Evolutionary conservation across 2,888 invertebrate species (phyloP), one percentile per base, ranked within the genome.

Genomic region (Uropetala carovei): DNA sequence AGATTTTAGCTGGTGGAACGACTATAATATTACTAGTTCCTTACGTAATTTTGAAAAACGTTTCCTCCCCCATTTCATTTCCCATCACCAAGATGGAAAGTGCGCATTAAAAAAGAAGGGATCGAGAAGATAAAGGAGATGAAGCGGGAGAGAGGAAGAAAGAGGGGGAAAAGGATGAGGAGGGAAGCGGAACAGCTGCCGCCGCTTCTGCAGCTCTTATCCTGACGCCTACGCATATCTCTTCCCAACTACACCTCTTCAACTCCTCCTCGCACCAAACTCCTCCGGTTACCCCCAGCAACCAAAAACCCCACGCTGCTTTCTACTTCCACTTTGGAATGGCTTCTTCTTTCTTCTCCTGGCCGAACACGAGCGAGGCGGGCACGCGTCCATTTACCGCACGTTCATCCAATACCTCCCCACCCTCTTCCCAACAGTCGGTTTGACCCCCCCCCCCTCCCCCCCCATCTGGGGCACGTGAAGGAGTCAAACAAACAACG

Each of bases 221-320:
- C 22, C 85, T 58, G 85, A 58, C 58, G 85, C 56, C 58, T 85
- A 22, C n/a, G 10, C 57, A 22, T 85, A 85, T 58, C 85, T 85
- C 11, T 57, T 18, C 57, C n/a, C 57, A 56, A 56, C 83, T 84
- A 13, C 18, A 18, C 84, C 84, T n/a, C 16, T 84, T 18, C 84
- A 18, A 75, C 7, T 27, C 75, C 75, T 75, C 75, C 60, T n/a
- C 64, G n/a, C 64, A 64, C 13, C 16, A 3, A 22, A 57, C 22
- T 85, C 85, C 85, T 85, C 85, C 58, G 59, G 13, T 58, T 85
- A 57, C 85, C 18, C 83, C 83, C 75, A 22, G 75, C 75, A 75
- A 75, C 75, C 75, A 22, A 75, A 22, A 75, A 68, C 68, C 68
- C 22, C 68, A 8, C 43, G 3, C 43, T 43, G 43, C 43, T 43